Evolutionary conservation across 1,140 invertebrate genomes (phyloP), one percentile per base, ranked within the genome.

Genomic region (Polyergus mexicanus): DNA sequence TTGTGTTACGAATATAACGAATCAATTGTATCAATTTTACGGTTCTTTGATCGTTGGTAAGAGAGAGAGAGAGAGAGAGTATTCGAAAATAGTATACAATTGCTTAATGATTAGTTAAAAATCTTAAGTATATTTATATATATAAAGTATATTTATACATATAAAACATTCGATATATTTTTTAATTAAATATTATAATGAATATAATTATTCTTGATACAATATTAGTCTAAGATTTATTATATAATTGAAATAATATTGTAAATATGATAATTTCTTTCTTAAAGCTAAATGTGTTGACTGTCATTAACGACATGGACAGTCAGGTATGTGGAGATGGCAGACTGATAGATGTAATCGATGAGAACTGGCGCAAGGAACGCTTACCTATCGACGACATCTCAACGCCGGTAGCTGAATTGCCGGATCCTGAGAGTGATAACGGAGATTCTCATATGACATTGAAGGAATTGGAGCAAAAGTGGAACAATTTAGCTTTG

Each of bases 351-450:
- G 98, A 98, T 93, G 95, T 99, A 84, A 97, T 99, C 72, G 98
- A 99, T 94, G 97, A 98, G 88, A 96, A 96, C 89, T 99, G 99
- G 99, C 96, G 97, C 84, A 96, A 97, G 88, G 98, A 99, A 92
- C 96, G 97, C 88, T 94, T 99, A 47, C 98, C 98, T 19, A 96
- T 97, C 90, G 98, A 99, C 93, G 98, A 99, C 91, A 98, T 99
- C 90, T 95, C 96, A 78, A 98, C 99, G 13, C 98, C 98, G 11
- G 91, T 97, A 62, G 96, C 97, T 88, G 98, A 99, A 95, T 95
- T 99, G 44, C 98, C 98, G 7, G 98, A 99, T 95, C 98, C 98
- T 1, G 98, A 99, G 94, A 98, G 98, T 41, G 98, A 99, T 93
- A 98, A 98, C 92, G 98, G 98, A 28, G 98, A 99, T 94, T 97